These are phyloP conservation scores for Andrena minutula DNA, from an alignment of 2,888 invertebrate species.

Conservation along the genomic window DNA sequence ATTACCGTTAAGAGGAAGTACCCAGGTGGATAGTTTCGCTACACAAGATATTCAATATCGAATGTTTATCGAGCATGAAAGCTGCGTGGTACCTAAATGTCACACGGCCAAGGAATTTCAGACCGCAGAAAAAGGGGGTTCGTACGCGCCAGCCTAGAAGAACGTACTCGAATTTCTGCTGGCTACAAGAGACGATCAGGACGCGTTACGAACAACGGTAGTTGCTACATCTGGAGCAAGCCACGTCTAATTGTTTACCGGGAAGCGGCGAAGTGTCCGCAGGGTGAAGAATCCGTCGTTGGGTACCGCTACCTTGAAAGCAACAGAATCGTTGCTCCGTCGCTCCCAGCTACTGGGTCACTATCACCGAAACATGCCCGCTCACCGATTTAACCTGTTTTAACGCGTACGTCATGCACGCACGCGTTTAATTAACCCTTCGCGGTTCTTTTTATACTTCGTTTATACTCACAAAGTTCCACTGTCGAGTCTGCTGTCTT, in stretches of 20 bases:
- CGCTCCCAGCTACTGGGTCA: slow-evolving; percentile 60
- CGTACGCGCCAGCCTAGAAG: background rate
- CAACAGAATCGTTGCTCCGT: slow-evolving; percentile 50
- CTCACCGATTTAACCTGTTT: slow-evolving; percentile 36
- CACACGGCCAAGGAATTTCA: background rate
- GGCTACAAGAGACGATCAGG: slow-evolving; percentile 30
- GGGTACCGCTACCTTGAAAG: slow-evolving; percentile 64
- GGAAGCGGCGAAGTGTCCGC: slow-evolving; percentile 66
- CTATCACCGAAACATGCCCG: slow-evolving; percentile 44
- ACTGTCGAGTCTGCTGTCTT: slow-evolving; percentile 11
- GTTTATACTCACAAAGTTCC: slow-evolving; percentile 43
- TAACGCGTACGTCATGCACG: slow-evolving; percentile 46
- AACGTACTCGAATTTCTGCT: slow-evolving; percentile 36
- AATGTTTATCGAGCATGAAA: background rate
- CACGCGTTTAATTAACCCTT: slow-evolving; percentile 58
- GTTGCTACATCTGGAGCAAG: slow-evolving; percentile 74
- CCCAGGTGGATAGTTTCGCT: too few relatives aligned
- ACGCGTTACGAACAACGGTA: slow-evolving; percentile 66
- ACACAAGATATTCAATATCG: too few relatives aligned
- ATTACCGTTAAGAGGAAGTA: too few relatives aligned
- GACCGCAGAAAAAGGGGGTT: background rate
- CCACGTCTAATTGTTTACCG: slow-evolving; percentile 77
- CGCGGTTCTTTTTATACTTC: slow-evolving; percentile 47
- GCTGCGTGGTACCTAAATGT: background rate
- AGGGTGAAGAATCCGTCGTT: slow-evolving; percentile 43